Percentiles rank a stretch among this genome's conserved stretches.
These are phyloP conservation scores for Eupithecia abbreviata DNA, from an alignment of 2,888 invertebrate genomes.

Conservation along the genomic window DNA sequence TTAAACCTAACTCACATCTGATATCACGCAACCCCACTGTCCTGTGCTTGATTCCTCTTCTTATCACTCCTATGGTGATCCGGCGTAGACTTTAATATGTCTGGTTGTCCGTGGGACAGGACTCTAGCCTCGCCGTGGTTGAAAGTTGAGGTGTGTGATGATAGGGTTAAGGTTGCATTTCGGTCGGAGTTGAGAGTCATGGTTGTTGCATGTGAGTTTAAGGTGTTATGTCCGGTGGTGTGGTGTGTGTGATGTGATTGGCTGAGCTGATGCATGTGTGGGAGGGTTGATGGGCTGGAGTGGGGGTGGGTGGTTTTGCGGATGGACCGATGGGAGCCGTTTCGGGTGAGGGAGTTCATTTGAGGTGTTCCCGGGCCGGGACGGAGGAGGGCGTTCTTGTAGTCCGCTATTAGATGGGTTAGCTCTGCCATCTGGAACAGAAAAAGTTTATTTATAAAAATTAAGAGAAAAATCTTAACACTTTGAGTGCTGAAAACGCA, in stretches of 20 bases:
- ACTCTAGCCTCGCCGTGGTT: constrained; percentile 62
- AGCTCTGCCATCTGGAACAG: constrained; percentile 91
- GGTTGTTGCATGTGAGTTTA: constrained; percentile 84
- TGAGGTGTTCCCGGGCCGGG: constrained; percentile 91
- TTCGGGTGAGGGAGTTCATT: constrained; percentile 90
- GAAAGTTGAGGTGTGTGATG: constrained; percentile 72
- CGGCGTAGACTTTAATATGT: constrained; percentile 93
- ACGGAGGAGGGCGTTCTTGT: constrained; percentile 94
- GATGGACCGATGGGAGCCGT: constrained; percentile 87
- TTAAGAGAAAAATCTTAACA: too few species aligned
- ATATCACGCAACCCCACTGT: constrained; percentile 77
- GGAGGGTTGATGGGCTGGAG: constrained; percentile 75
- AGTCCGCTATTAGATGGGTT: constrained; percentile 95
- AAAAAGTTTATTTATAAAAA: neutral
- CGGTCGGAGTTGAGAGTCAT: constrained; percentile 74
- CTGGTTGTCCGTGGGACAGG: constrained; percentile 87
- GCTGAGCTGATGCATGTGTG: constrained; percentile 61
- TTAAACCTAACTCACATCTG: constrained; percentile 40
- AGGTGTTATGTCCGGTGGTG: constrained; percentile 82
- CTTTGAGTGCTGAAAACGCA: too few species aligned
- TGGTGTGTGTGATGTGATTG: constrained; percentile 64
- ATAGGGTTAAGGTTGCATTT: constrained; percentile 69
- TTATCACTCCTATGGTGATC: constrained; percentile 87
- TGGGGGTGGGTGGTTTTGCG: constrained; percentile 74
- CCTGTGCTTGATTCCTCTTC: constrained; percentile 70